These are phyloP conservation scores for Epinotia ramella DNA, from an alignment of 2,888 invertebrate genomes.

Conservation along the genomic window DNA sequence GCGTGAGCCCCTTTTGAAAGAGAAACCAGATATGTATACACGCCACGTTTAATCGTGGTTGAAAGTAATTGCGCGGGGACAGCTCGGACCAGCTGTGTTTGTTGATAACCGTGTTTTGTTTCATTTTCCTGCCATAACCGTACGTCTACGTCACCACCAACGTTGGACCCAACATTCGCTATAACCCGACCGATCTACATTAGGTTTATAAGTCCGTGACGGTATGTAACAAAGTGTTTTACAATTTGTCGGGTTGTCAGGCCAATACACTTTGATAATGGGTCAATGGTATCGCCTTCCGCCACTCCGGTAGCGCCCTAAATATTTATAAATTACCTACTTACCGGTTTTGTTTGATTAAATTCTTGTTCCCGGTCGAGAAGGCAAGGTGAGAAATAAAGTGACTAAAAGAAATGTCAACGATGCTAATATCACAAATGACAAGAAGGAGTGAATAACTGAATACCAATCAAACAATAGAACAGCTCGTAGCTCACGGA, in stretches of 20 bases:
- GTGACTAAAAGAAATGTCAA: slow-evolving; percentile 9
- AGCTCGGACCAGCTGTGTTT: slow-evolving; percentile 68
- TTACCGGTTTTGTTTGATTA: slow-evolving; percentile 40
- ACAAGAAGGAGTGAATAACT: background rate
- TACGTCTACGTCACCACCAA: slow-evolving; percentile 63
- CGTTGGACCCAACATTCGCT: slow-evolving; percentile 55
- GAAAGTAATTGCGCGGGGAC: slow-evolving; percentile 51
- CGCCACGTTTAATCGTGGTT: slow-evolving; percentile 6
- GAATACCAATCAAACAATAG: slow-evolving; percentile 1
- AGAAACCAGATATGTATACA: slow-evolving; percentile 53
- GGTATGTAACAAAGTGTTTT: slow-evolving; percentile 38
- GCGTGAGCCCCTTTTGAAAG: background rate
- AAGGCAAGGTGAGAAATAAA: slow-evolving; percentile 12
- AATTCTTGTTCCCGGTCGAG: slow-evolving; percentile 3
- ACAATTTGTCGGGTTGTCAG: slow-evolving; percentile 52
- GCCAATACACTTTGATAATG: slow-evolving; percentile 53
- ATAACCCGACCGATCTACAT: slow-evolving; percentile 48
- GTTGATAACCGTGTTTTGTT: slow-evolving; percentile 74
- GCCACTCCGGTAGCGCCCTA: slow-evolving; percentile 53
- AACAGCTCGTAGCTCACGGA: background rate
- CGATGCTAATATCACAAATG: background rate
- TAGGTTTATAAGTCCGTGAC: slow-evolving; percentile 30
- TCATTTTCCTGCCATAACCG: slow-evolving; percentile 69
- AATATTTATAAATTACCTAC: slow-evolving; percentile 44
- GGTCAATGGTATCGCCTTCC: slow-evolving; percentile 53